Conservation (phyloP, 2,797 vertebrate species). For the Megaceryle alcyon region DNA sequence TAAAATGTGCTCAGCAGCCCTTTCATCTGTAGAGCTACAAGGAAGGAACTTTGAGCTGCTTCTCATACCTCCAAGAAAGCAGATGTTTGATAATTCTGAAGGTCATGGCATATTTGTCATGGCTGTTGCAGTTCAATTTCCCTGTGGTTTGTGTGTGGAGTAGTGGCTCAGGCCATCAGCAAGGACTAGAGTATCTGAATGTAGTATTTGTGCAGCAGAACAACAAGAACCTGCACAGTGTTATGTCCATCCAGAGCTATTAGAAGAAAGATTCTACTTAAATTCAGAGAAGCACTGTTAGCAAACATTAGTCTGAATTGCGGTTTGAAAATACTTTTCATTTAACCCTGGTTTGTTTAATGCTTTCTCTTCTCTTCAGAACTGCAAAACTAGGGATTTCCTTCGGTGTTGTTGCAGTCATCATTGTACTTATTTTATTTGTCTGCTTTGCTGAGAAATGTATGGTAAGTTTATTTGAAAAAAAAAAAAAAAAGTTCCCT, state of each 20-base stretch:
- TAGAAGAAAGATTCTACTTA: background rate
- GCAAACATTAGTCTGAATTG: background rate
- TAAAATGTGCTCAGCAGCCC: background rate
- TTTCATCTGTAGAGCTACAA: background rate
- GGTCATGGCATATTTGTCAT: background rate
- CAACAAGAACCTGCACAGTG: background rate
- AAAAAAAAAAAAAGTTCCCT: background rate
- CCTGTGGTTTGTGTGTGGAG: background rate
- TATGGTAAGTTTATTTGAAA: slow-evolving; percentile 82
- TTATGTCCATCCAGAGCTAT: background rate
- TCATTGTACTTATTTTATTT: slow-evolving; percentile 84
- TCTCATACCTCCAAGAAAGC: background rate
- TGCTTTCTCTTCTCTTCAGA: slow-evolving; percentile 70
- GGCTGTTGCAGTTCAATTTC: background rate
- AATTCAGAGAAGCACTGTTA: background rate
- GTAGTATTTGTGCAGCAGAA: background rate
- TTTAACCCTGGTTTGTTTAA: background rate
- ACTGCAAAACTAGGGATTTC: slow-evolving; percentile 78
- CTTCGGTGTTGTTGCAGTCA: slow-evolving; percentile 84
- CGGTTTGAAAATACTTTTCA: background rate
- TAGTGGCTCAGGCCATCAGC: background rate
- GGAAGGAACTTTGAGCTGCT: background rate
- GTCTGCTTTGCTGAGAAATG: slow-evolving; percentile 89
- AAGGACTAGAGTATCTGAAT: background rate
- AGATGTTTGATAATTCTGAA: background rate